Base-by-base conservation (phyloP, 1,140 invertebrate genomes). In the Aphelinus atriplicis region DNA sequence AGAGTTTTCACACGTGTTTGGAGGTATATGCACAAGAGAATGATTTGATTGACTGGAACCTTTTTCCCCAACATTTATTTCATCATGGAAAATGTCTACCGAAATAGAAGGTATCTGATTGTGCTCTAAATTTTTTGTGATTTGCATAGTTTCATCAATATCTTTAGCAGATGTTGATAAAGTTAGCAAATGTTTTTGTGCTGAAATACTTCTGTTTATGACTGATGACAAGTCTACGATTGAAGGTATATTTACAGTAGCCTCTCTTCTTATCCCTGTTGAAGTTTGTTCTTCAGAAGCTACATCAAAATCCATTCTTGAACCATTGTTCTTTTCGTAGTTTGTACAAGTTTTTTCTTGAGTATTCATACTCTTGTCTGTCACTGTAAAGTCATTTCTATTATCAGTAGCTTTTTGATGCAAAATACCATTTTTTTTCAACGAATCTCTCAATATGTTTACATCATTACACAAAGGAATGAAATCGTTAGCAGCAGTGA, bases 371-470 rank as follows among this genome's bases (percentile, higher is more conserved):
- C 7, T 53, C 43, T 62, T 47, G 26, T 56, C 43, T 64, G 1
- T 42, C 26, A 53, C 43, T 7, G 65, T 47, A 68, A 51, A 9
- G 10, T 51, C 10, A 53, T 43, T 73, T 26, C n/a, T 73, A 46
- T 53, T 46, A 7, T n/a, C n/a, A 0, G 26, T 0, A 56, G 55
- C 6, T 46, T 66, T 5, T 60, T 60, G 64, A 4, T 68, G 56
- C 45, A 71, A 62, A 50, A 62, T 48, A 53, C 51, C 51, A 67
- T 63, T 68, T 26, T 61, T 70, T 71, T 68, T 9, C 2, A 72
- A 71, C 9, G 75, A 76, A 56, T 71, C 10, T 71, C 45, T 7
- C 7, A 58, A 53, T 53, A 62, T 45, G 61, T 71, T 76, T 53
- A 61, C 56, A 67, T 72, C 58, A 57, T 72, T 71, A 26, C 62